phyloP scores from a whole-genome alignment of 2,888 invertebrate species.

The Drosophila meridiana region DNA sequence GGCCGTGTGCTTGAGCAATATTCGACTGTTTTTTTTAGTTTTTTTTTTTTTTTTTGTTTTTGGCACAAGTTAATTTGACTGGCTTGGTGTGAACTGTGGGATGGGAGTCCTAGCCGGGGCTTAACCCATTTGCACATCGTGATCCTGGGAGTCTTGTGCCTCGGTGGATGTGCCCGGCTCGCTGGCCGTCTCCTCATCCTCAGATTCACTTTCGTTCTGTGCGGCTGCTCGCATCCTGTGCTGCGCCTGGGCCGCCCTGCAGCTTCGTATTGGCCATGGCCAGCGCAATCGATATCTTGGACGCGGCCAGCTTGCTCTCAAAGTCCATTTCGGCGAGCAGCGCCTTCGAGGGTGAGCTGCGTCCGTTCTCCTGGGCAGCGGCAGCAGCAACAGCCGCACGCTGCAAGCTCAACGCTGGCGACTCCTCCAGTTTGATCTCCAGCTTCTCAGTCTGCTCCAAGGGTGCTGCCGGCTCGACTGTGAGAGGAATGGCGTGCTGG shows the following conservation, averaged over 20 bases:
- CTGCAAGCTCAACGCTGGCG: conserved; percentile 77
- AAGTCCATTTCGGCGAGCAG: conserved; percentile 81
- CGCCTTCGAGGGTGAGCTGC: conserved; percentile 36
- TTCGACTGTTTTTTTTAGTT: conserved; percentile 71
- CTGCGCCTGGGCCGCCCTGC: conserved; percentile 1
- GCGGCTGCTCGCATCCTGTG: conserved; percentile 1
- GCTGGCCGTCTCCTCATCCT: conserved; percentile 60
- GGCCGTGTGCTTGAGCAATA: conserved; percentile 72
- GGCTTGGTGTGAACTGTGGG: conserved; percentile 41
- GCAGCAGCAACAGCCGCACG: conserved; percentile 69
- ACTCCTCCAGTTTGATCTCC: conserved; percentile 82
- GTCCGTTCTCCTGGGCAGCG: conserved; percentile 44
- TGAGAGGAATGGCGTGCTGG: conserved; percentile 81
- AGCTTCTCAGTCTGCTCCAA: conserved; percentile 82
- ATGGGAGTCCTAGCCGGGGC: conserved; percentile 19
- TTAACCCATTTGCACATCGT: conserved; percentile 74
- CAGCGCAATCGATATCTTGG: conserved; percentile 83
- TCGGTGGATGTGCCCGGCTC: conserved; percentile 59
- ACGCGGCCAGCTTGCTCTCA: conserved; percentile 83
- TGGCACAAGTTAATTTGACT: conserved; percentile 83
- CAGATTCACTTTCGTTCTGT: conserved; percentile 61
- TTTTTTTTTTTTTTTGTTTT: conserved; percentile 67
- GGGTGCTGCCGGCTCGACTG: conserved; percentile 82
- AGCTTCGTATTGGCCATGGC: conserved; percentile 66
- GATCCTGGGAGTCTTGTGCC: conserved; percentile 66